phyloP scores from a whole-genome alignment of 2,797 vertebrate species.

The Huso huso region DNA sequence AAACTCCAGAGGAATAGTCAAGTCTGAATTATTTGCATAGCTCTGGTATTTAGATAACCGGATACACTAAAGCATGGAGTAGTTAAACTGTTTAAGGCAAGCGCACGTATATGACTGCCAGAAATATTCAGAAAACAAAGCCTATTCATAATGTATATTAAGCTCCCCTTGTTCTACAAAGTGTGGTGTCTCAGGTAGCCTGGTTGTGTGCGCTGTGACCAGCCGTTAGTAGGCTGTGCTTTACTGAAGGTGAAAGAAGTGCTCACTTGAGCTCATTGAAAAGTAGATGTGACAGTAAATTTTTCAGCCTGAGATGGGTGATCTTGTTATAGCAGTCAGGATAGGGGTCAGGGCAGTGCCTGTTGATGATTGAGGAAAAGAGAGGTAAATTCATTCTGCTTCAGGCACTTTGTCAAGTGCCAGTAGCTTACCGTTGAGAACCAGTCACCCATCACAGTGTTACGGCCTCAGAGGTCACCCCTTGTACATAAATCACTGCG shows the following conservation, averaged over 20 bases:
- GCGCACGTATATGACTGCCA: no score
- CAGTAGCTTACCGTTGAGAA: slow-evolving; percentile 98
- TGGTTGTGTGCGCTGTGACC: slow-evolving; percentile 18
- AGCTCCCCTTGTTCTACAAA: no score
- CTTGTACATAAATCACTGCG: slow-evolving; percentile 83
- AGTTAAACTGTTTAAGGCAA: no score
- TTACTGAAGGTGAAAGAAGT: slow-evolving; percentile 94
- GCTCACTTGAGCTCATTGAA: slow-evolving; percentile 90
- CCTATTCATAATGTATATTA: no score
- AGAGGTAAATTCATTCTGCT: slow-evolving; percentile 99
- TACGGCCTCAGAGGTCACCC: slow-evolving; percentile 96
- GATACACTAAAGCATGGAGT: no score
- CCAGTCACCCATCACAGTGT: slow-evolving; percentile 98
- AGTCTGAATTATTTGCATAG: no score
- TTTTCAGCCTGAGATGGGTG: slow-evolving; percentile 94
- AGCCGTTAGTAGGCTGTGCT: slow-evolving; percentile 27
- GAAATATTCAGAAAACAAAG: no score
- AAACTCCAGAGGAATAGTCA: no score
- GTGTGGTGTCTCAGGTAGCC: slow-evolving; percentile 42
- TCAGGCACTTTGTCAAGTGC: slow-evolving; percentile 98
- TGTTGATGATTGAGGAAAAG: slow-evolving; percentile 99
- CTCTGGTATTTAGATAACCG: no score
- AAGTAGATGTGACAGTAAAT: slow-evolving; percentile 95
- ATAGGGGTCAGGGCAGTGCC: slow-evolving; percentile 97
- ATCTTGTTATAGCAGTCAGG: slow-evolving; percentile 99